Evolutionary conservation across 2,797 vertebrate species (phyloP).

Genomic region (Pipistrellus pygmaeus): DNA sequence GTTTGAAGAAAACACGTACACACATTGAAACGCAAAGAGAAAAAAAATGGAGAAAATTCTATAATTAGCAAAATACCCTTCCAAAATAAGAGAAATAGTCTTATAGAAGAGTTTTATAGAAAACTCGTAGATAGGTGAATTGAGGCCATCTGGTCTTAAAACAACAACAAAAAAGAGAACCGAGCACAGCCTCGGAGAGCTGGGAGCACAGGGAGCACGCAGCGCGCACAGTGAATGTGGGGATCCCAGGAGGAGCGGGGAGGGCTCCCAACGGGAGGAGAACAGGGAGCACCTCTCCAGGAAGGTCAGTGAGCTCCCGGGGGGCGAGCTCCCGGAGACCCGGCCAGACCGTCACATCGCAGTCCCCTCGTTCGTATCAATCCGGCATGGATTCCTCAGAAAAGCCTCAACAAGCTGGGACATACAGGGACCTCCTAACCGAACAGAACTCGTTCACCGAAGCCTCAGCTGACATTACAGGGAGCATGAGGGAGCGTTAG

Average conservation of each 20-base stretch:
- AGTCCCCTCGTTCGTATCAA: too few relatives aligned
- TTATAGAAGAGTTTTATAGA: not conserved
- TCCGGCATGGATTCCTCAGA: not conserved
- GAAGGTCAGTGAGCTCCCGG: not conserved
- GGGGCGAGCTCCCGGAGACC: not conserved
- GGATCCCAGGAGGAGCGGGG: not conserved
- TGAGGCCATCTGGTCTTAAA: not conserved
- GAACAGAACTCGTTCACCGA: not conserved
- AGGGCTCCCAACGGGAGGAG: not conserved
- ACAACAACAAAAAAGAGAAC: not conserved
- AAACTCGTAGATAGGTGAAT: not conserved
- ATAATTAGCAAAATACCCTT: not conserved
- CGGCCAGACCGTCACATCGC: not conserved
- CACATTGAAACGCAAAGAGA: not conserved
- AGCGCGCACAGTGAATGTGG: rapidly evolving
- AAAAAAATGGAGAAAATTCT: too few relatives aligned
- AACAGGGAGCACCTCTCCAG: not conserved
- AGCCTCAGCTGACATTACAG: not conserved
- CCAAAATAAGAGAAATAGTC: not conserved
- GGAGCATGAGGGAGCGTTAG: not conserved
- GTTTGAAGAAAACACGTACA: not conserved
- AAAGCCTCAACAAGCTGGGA: not conserved
- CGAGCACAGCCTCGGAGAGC: not conserved
- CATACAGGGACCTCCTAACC: not conserved
- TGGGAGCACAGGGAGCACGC: rapidly evolving